A percentile compares a stretch with the other conserved stretches of the same genome.
These are phyloP conservation scores for Apeira syringaria DNA, from an alignment of 2,888 invertebrate species.

Conservation along the genomic window DNA sequence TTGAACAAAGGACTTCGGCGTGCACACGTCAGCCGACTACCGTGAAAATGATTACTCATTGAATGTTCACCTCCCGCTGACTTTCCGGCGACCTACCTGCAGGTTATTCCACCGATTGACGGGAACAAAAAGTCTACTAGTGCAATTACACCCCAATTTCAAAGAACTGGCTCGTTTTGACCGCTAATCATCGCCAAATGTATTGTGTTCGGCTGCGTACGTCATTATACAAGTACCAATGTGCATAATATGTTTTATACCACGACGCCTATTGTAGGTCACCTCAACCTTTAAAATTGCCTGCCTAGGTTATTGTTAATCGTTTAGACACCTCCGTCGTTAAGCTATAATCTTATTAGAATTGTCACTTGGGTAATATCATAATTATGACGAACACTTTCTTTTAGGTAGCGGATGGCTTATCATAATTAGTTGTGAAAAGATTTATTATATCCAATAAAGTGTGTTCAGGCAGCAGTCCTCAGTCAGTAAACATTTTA, in stretches of 20 bases:
- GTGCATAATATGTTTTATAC: slow-evolving; percentile 32
- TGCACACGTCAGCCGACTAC: slow-evolving; percentile 39
- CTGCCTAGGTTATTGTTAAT: slow-evolving; percentile 24
- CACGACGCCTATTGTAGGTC: slow-evolving; percentile 42
- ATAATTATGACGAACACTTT: background rate
- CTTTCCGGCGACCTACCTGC: slow-evolving; percentile 73
- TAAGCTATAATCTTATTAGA: slow-evolving; percentile 8
- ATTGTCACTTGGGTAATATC: slow-evolving; percentile 10
- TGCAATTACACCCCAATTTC: slow-evolving; percentile 52
- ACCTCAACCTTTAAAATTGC: slow-evolving; percentile 42
- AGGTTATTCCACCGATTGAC: slow-evolving; percentile 67
- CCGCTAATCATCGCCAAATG: slow-evolving; percentile 42
- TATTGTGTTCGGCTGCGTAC: slow-evolving; percentile 39
- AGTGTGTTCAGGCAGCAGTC: no score
- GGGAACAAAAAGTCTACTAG: slow-evolving; percentile 63
- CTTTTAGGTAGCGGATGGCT: background rate
- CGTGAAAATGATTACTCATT: slow-evolving; percentile 58
- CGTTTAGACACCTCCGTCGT: slow-evolving; percentile 1
- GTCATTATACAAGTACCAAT: slow-evolving; percentile 44
- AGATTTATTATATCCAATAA: slow-evolving; percentile 2
- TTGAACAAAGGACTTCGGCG: slow-evolving; percentile 39
- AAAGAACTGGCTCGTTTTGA: slow-evolving; percentile 40
- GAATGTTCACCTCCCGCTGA: slow-evolving; percentile 57
- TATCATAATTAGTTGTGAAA: background rate
- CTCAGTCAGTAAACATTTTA: no score